Conservation (phyloP, 2,113 vertebrate genomes). For the Gulo gulo region DNA sequence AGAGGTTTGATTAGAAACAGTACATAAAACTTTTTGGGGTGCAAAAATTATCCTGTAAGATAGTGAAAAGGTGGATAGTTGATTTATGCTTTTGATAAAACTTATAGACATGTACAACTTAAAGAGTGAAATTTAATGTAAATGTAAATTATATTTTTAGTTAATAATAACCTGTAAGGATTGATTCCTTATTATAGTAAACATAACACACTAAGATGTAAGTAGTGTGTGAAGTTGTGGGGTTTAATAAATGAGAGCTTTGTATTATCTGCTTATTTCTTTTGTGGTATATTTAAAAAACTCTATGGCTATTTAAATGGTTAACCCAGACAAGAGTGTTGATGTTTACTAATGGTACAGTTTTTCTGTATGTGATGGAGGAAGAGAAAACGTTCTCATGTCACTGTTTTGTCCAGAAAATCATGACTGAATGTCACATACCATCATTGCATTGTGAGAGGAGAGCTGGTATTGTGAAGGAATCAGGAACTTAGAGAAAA, state of each 20-base stretch:
- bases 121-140: background rate
- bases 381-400: background rate
- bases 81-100: background rate
- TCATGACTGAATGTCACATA: background rate
- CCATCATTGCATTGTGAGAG: background rate
- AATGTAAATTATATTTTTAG: background rate
- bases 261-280: background rate
- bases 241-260: background rate
- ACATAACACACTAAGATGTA: background rate
- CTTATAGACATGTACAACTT: background rate
- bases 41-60: background rate
- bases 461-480: background rate
- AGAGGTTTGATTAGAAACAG: background rate
- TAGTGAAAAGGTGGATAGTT: background rate
- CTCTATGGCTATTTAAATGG: background rate
- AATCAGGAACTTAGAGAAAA: background rate
- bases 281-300: background rate
- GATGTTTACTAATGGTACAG: background rate
- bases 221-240: background rate
- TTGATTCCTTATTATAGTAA: background rate
- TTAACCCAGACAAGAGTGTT: background rate
- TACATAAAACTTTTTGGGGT: background rate
- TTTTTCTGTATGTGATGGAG: background rate
- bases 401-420: background rate
- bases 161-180: background rate